phyloP scores from a whole-genome alignment of 2,888 invertebrate genomes.

The Julus scanicus region DNA sequence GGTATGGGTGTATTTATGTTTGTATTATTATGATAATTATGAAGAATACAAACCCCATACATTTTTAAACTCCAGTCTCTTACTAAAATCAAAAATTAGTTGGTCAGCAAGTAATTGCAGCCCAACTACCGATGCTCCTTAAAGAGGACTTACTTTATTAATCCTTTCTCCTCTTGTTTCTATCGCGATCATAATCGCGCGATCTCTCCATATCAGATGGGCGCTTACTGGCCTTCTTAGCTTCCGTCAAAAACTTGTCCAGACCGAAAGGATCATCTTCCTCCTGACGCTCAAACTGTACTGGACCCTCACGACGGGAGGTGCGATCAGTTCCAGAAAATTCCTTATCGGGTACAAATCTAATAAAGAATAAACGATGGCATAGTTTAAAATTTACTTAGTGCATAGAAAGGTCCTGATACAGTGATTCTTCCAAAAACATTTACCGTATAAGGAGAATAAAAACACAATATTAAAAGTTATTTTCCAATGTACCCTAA shows the following conservation, averaged over 20 bases:
- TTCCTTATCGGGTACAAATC: slow-evolving; percentile 97
- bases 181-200: slow-evolving; percentile 59
- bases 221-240: slow-evolving; percentile 82
- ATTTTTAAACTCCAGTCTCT: not conserved
- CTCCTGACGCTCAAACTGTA: slow-evolving; percentile 90
- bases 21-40: no score
- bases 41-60: not conserved
- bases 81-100: not conserved
- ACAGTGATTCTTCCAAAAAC: no score
- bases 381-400: no score
- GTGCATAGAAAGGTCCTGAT: no score
- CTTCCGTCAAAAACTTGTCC: slow-evolving; percentile 97
- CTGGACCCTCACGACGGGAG: slow-evolving; percentile 85
- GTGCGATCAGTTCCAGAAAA: slow-evolving; percentile 89
- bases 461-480: no score
- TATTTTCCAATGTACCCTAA: no score
- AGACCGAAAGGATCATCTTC: slow-evolving; percentile 95
- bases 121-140: not conserved
- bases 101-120: not conserved
- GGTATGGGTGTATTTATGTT: no score
- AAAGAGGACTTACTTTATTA: slow-evolving; percentile 50
- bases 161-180: slow-evolving; percentile 61
- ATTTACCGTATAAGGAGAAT: no score
- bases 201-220: slow-evolving; percentile 60
- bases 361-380: slow-evolving; percentile 64